Percentiles rank a stretch among this genome's conserved stretches.
Conservation (phyloP, 2,888 invertebrate species). For the Mycalesis mineus region DNA sequence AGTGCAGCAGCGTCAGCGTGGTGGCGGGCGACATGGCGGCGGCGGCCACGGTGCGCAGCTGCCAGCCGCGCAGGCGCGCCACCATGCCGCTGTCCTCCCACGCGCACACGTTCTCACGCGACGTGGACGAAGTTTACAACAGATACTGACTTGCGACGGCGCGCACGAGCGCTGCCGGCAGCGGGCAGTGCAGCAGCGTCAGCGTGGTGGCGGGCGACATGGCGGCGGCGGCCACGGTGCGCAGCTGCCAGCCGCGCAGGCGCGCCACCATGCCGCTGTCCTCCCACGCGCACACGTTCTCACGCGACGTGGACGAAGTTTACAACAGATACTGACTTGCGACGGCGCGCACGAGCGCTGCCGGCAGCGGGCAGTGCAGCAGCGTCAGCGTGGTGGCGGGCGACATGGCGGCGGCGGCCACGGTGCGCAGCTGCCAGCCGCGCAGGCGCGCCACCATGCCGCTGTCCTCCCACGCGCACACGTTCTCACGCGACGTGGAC, state of each 20-base stretch:
- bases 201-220: conserved; percentile 88
- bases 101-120: conserved; percentile 22
- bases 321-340: conserved; percentile 47
- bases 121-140: no score
- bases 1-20: conserved; percentile 85
- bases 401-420: conserved; percentile 89
- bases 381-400: conserved; percentile 86
- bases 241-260: conserved; percentile 81
- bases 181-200: conserved; percentile 86
- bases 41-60: conserved; percentile 86
- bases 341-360: conserved; percentile 75
- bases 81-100: conserved; percentile 33
- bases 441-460: conserved; percentile 55
- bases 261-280: conserved; percentile 38
- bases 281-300: conserved; percentile 23
- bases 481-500: conserved; percentile 26
- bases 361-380: conserved; percentile 86
- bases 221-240: conserved; percentile 87
- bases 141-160: conserved; percentile 50
- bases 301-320: no score
- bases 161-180: conserved; percentile 81
- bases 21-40: conserved; percentile 89
- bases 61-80: conserved; percentile 75
- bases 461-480: conserved; percentile 25
- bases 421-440: conserved; percentile 84